A percentile compares a stretch with the other conserved stretches of the same genome.
Evolutionary conservation across 2,888 invertebrate species (phyloP).

Genomic region (Ctenicera cuprea): DNA sequence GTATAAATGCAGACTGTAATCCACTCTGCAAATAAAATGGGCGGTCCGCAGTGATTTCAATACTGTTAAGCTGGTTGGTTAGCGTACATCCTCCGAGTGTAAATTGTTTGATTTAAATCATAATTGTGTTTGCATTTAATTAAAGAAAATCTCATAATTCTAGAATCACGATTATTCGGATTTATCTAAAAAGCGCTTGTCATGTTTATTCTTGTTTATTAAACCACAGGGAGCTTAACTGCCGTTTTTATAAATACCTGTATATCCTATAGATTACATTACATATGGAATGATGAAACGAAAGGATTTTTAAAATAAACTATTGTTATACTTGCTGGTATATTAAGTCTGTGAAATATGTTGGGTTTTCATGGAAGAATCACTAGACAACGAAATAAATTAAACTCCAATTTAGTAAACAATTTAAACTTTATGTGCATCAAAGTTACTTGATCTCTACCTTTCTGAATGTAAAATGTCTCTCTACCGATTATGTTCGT

Average conservation of each 20-base stretch:
- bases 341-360: no score
- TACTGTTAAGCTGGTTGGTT: slow-evolving; percentile 57
- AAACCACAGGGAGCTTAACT: slow-evolving; percentile 22
- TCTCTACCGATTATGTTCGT: no score
- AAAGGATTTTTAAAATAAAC: no score
- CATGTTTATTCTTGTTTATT: slow-evolving; percentile 34
- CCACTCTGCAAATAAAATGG: slow-evolving; percentile 59
- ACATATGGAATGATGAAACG: no score
- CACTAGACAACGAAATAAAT: no score
- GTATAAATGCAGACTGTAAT: slow-evolving; percentile 61
- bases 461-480: no score
- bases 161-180: slow-evolving; percentile 33
- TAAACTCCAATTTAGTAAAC: no score
- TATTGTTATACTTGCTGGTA: no score
- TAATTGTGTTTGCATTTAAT: slow-evolving; percentile 61
- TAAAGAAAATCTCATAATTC: slow-evolving; percentile 53
- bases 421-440: no score
- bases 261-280: not conserved
- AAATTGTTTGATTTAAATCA: slow-evolving; percentile 57
- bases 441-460: no score
- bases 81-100: slow-evolving; percentile 52
- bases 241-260: not conserved
- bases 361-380: no score
- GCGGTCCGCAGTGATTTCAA: slow-evolving; percentile 57
- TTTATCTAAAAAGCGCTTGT: slow-evolving; percentile 45